These are phyloP conservation scores for Prochilodus magdalenae DNA, from an alignment of 2,113 vertebrate genomes.

Conservation along the genomic window DNA sequence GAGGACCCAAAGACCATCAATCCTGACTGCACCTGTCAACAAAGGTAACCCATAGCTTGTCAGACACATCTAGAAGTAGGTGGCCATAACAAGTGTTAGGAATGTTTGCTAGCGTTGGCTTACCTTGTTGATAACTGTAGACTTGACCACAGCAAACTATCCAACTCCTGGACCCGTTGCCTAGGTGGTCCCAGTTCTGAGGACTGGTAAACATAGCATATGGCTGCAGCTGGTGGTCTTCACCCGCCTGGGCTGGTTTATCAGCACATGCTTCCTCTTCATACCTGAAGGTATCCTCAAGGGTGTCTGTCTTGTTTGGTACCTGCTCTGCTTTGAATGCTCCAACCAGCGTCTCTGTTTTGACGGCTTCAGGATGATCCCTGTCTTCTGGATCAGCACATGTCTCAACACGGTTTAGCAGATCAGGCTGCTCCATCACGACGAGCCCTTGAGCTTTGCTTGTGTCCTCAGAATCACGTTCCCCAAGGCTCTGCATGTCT, in stretches of 20 bases:
- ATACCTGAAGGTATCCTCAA: background rate
- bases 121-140: background rate
- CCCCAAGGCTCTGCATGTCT: too few species aligned
- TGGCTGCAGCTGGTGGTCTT: background rate
- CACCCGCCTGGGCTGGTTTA: background rate
- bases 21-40: background rate
- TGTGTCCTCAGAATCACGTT: too few species aligned
- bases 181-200: background rate
- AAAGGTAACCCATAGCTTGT: background rate
- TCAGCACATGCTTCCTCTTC: background rate
- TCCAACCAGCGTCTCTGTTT: too few species aligned
- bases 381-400: too few species aligned
- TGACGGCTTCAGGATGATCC: too few species aligned
- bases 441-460: too few species aligned
- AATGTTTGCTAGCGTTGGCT: background rate
- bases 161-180: background rate
- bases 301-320: background rate
- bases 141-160: too few species aligned
- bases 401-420: too few species aligned
- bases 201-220: background rate
- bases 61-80: too few species aligned
- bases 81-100: too few species aligned
- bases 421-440: too few species aligned
- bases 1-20: background rate
- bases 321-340: too few species aligned